Base-by-base conservation (phyloP, 1,140 invertebrate genomes). In the Rhopalosiphum padi region DNA sequence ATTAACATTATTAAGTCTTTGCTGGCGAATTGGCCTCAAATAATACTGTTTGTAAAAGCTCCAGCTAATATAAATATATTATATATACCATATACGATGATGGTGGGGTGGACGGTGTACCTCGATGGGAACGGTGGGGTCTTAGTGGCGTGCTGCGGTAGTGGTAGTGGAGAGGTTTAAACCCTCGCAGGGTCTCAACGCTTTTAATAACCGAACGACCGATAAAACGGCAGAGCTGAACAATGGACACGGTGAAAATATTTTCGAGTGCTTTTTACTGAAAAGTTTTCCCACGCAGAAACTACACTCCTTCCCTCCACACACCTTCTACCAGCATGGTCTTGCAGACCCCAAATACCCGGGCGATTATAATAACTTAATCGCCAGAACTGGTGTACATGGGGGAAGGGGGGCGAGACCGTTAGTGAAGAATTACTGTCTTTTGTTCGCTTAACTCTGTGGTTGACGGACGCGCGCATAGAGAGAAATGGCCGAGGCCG, bases 291-390 rank as follows among this genome's bases (percentile, higher is more conserved):
- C 53, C 89, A 53, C 88, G 88, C 48, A 23, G 35, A 55, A 89
- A 15, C 41, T 11, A 7, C 55, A 30, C 23, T 35, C 55, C 1
- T 35, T 41, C 60, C 53, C 30, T 35, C 25, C 21, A 8, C 41
- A 2, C 41, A 22, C 30, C 86, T 6, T 8, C 18, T 15, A 8
- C n/a, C 6, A 1, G 6, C n/a, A 4, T 21, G 46, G 46, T 60
- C 55, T 60, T 30, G 55, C 25, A 11, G 55, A 60, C 55, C 55
- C 55, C 55, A 30, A 60, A 60, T 60, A 60, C 46, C 86, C 46
- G 30, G 68, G 82, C 60, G 60, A 48, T 83, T 91, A 77, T 91
- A 85, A 92, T 92, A 92, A 92, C 91, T 92, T 92, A 92, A 92
- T 92, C 91, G 91, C 30, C 77, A 35, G 60, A 51, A 48, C 60